These are phyloP conservation scores for Neomorphus geoffroyi DNA, from an alignment of 2,797 vertebrate species.

Conservation along the genomic window DNA sequence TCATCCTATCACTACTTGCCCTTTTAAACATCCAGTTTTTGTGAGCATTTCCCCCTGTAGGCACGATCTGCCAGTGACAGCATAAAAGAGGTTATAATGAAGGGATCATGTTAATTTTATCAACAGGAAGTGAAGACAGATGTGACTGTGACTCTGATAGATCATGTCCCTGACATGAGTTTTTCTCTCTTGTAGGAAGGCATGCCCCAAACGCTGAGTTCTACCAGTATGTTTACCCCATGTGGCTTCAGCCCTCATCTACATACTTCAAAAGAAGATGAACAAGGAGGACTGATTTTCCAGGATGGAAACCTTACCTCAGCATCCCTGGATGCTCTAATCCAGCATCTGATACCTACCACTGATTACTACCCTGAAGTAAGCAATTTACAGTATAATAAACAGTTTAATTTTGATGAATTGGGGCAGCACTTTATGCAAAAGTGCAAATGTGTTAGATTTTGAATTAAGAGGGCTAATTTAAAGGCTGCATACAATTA, in stretches of 20 bases:
- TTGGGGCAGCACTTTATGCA: constrained; percentile 14
- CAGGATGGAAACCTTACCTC: constrained; percentile 87
- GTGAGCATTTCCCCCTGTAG: not conserved
- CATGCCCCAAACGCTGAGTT: constrained; percentile 88
- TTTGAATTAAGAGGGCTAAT: constrained; percentile 47
- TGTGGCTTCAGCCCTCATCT: constrained; percentile 86
- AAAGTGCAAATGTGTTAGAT: constrained; percentile 41
- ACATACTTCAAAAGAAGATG: constrained; percentile 80
- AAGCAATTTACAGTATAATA: constrained; percentile 52
- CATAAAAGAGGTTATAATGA: not conserved
- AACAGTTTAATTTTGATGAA: constrained; percentile 52
- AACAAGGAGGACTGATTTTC: constrained; percentile 80
- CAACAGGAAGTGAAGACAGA: not conserved
- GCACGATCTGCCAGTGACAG: not conserved
- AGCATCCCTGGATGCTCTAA: constrained; percentile 90
- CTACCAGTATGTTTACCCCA: constrained; percentile 88
- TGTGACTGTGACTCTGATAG: not conserved
- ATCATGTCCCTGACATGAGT: not conserved
- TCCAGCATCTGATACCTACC: constrained; percentile 90
- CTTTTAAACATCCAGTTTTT: not conserved
- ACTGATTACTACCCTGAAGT: constrained; percentile 92
- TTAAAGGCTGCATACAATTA: constrained; percentile 42
- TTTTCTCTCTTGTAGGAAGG: constrained; percentile 77
- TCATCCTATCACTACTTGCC: too few relatives aligned
- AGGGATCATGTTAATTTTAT: not conserved